Base-by-base conservation (phyloP, 2,888 invertebrate genomes). In the Drepana falcataria region DNA sequence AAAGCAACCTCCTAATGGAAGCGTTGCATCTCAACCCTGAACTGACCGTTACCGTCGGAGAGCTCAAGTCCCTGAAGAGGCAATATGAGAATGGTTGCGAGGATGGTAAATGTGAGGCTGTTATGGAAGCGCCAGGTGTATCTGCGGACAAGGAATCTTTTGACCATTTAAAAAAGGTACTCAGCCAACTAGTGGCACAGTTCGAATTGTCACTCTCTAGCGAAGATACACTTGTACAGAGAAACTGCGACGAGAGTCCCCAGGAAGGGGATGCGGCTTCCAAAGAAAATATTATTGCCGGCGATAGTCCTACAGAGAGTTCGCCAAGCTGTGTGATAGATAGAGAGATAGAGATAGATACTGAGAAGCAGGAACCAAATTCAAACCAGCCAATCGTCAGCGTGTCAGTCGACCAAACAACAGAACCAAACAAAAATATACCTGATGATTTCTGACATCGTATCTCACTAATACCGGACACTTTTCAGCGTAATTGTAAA, bases 1-100 rank as follows among this genome's bases (percentile, higher is more conserved):
- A 98, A 81, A 96, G 95, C 1, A 82, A 90, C 9, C 92, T 93
- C 63, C 83, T 98, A n/a, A 80, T 93, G 0, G 87, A 93, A 21
- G 92, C 94, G 0, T 77, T 95, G 59, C 74, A 87, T 3, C 81
- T 87, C 0, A 85, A 94, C 61, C 92, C 94, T 0, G 81, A 90
- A 5, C 68, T 95, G 33, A 83, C 90, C 41, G 86, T 95, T 0
- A 91, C 89, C 0, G 78, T 93, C 2, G 90, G 92, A 1, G 93
- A 93, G 58, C 72, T 90, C 2, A 87, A 85, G 58, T 80, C 83
- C 0, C 68, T 91, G 55, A 83, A 80, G 64, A 70, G 64, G 2
- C 72, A 81, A n/a, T 71, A 64, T 48, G 80, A 81, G 5, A 67
- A 65, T 3, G 60, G 48, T 2, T 86, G 87, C 51, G 75, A 77